A percentile compares a stretch with the other conserved stretches of the same genome.
Conservation (phyloP, 2,888 invertebrate genomes). For the Adelognathus sp. region DNA sequence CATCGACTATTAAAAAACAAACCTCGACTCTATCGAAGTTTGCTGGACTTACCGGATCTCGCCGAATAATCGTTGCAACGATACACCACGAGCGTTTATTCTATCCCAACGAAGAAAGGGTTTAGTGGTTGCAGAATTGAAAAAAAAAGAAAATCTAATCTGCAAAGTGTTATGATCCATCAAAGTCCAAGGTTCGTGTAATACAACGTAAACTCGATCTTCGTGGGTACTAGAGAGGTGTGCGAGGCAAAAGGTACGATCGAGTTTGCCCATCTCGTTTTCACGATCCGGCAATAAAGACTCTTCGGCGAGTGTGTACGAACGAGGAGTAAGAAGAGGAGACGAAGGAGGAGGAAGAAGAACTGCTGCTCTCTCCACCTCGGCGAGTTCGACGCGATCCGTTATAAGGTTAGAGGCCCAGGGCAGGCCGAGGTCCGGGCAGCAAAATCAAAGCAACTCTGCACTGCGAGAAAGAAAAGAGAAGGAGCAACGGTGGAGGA, state of each 20-base stretch:
- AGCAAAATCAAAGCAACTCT: constrained; percentile 39
- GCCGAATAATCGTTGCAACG: constrained; percentile 30
- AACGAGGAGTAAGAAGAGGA: constrained; percentile 34
- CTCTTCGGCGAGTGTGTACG: constrained; percentile 33
- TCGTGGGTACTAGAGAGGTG: constrained; percentile 44
- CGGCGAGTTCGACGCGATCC: constrained; percentile 66
- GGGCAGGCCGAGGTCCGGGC: constrained; percentile 56
- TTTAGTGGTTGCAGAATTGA: constrained; percentile 11
- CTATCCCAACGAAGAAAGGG: constrained; percentile 9
- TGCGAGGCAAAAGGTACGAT: constrained; percentile 51
- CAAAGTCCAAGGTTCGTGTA: constrained; percentile 53
- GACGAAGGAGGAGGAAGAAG: constrained; percentile 59
- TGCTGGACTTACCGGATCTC: not conserved
- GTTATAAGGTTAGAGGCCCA: constrained; percentile 73
- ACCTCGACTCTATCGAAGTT: not conserved
- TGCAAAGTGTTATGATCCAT: constrained; percentile 54
- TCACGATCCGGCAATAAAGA: constrained; percentile 55
- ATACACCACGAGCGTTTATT: constrained; percentile 16
- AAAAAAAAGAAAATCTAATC: constrained; percentile 38
- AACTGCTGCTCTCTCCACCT: constrained; percentile 42
- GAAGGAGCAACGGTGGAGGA: constrained; percentile 14
- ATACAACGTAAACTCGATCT: constrained; percentile 53
- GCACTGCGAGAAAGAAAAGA: constrained; percentile 26
- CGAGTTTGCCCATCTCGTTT: constrained; percentile 61
- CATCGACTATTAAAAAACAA: not conserved